Base-by-base conservation (phyloP, 2,797 vertebrate genomes). In the Gambusia yucatana region DNA sequence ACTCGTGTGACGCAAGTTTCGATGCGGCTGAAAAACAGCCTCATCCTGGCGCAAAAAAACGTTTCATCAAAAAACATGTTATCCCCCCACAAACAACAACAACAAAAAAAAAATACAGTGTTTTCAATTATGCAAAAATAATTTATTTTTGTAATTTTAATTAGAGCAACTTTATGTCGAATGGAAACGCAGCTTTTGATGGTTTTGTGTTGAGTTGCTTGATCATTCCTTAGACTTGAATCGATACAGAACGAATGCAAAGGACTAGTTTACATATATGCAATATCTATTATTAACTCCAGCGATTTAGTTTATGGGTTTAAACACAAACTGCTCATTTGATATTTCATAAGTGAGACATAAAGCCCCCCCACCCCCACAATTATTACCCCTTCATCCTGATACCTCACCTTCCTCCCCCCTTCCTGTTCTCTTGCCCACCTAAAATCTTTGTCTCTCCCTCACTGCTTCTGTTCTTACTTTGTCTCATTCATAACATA, bases 351-450 rank as follows among this genome's bases (percentile, higher is more conserved):
- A 83, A 63, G 71, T 16, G 30, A 57, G 20, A 82, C 33, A n/a
- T 11, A 47, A 61, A 36, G 28, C 22, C 77, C 36, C 77, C 44
- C 61, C 79, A 67, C 65, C 74, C 50, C 36, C 33, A 4, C 44
- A 48, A 67, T 72, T 39, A 67, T 70, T 39, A 14, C 43, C n/a
- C 67, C 67, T 46, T 25, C 43, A 70, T 70, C 43, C 67, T 71
- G 67, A 75, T 61, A 81, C 81, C 52, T 80, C 44, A 59, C 73
- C 55, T 47, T 79, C 86, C 83, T 88, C 81, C 84, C 87, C 28
- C 78, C 39, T 73, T 73, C 72, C 78, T 70, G 71, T 82, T 72
- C 61, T 76, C 73, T 77, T 41, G 61, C 77, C 82, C 83, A 78
- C 79, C 65, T 84, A 76, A 17, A 39, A 63, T 82, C n/a, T 28